Evolutionary conservation across 2,888 invertebrate genomes (phyloP).

Genomic region (Chalcis sispes): DNA sequence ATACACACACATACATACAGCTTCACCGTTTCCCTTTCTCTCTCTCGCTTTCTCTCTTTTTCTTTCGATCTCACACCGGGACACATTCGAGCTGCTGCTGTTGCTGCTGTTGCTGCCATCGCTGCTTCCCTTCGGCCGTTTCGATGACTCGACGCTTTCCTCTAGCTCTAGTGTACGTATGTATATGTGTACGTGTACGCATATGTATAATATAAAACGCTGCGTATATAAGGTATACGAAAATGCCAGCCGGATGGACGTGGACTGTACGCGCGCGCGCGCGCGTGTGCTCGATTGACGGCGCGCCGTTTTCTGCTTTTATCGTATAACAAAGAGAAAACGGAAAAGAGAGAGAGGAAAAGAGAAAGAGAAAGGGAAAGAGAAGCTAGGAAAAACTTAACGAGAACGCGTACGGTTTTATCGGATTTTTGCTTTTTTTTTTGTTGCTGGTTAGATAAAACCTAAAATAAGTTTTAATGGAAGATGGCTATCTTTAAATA

Average conservation of each 20-base stretch:
- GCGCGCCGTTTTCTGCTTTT: conserved; percentile 24
- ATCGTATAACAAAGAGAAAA: conserved; percentile 2
- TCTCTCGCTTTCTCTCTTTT: conserved; percentile 4
- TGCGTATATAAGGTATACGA: too few species aligned
- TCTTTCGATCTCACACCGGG: conserved; percentile 13
- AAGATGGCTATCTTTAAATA: not conserved
- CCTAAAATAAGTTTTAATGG: not conserved
- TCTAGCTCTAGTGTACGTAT: not conserved
- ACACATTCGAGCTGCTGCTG: not conserved
- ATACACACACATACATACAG: too few species aligned
- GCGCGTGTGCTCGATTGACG: conserved; percentile 22
- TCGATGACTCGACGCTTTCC: conserved; percentile 51
- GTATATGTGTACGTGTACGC: not conserved
- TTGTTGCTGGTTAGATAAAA: not conserved
- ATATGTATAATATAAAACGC: not conserved
- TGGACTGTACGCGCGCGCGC: not conserved
- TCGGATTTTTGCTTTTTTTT: not conserved
- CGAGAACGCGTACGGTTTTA: conserved; percentile 4
- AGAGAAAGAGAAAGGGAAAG: conserved; percentile 7
- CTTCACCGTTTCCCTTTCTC: not conserved
- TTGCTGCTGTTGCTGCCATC: conserved; percentile 13
- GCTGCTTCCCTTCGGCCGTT: not conserved
- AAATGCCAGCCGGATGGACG: not conserved
- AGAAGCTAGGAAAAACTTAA: not conserved
- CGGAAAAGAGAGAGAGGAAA: not conserved